A percentile compares a stretch with the other conserved stretches of the same genome.
Evolutionary conservation across 1,140 invertebrate species (phyloP).

Genomic region (Samia ricini): DNA sequence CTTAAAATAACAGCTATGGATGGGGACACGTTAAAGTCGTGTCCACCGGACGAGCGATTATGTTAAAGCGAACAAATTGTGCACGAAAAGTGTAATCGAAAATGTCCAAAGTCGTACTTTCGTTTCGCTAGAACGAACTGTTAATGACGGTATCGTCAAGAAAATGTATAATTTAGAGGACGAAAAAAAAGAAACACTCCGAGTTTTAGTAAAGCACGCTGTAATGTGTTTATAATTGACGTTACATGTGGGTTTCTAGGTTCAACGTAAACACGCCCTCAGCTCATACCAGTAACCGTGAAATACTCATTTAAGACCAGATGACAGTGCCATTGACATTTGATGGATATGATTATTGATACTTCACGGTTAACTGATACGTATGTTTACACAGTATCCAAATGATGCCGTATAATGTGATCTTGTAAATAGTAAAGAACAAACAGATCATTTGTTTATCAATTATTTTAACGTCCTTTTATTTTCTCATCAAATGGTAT

Average conservation of each 20-base stretch:
- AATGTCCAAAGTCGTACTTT: conserved; percentile 1
- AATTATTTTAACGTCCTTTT: no score
- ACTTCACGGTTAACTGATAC: background rate
- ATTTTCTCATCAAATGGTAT: no score
- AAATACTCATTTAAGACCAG: background rate
- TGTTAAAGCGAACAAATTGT: background rate
- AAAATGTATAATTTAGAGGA: conserved; percentile 5
- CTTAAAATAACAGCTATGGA: background rate
- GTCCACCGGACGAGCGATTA: background rate
- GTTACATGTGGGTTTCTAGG: conserved; percentile 32
- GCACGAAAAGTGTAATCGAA: background rate
- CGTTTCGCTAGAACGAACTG: background rate
- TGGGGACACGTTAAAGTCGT: background rate
- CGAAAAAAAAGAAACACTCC: conserved; percentile 23
- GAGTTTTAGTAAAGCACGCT: conserved; percentile 42
- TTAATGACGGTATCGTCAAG: conserved; percentile 1
- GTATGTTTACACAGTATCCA: background rate
- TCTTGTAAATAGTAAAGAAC: background rate
- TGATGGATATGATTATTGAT: background rate
- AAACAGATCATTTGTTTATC: no score
- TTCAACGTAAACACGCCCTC: background rate
- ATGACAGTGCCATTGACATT: background rate
- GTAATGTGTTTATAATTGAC: conserved; percentile 71
- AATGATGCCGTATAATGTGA: background rate
- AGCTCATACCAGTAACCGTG: background rate